Percentiles rank a stretch among this genome's conserved stretches.
These are phyloP conservation scores for Spinus pinus DNA, from an alignment of 2,797 vertebrate genomes.

Conservation along the genomic window DNA sequence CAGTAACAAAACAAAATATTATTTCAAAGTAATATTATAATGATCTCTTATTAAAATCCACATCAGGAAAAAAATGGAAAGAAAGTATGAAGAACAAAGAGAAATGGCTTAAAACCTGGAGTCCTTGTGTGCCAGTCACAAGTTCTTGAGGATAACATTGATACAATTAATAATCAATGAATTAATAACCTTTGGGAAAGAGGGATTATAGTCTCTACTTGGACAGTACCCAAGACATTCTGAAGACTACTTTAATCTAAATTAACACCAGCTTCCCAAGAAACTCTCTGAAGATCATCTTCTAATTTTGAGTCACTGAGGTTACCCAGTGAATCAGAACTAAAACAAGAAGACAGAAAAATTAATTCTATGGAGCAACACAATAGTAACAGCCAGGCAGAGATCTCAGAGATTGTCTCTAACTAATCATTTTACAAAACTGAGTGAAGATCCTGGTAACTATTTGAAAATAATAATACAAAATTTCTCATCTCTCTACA, in stretches of 20 bases:
- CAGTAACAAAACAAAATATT: neutral
- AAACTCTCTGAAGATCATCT: neutral
- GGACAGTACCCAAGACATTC: neutral
- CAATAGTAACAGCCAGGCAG: accelerated
- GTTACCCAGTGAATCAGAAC: neutral
- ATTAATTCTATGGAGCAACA: neutral
- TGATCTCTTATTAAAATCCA: slow-evolving; percentile 9
- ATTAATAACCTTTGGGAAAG: slow-evolving; percentile 45
- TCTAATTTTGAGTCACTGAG: neutral
- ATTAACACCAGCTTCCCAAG: neutral
- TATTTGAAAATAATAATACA: neutral
- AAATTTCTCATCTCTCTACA: neutral
- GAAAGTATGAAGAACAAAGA: neutral
- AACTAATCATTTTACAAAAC: neutral
- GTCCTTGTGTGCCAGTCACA: neutral
- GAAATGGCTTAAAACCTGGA: neutral
- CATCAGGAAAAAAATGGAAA: neutral
- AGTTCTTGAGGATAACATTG: slow-evolving; percentile 10
- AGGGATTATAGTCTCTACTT: neutral
- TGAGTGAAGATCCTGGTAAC: neutral
- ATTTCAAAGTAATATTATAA: slow-evolving; percentile 23
- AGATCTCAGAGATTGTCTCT: neutral
- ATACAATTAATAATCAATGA: slow-evolving; percentile 26
- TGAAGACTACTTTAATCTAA: slow-evolving; percentile 13
- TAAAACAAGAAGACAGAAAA: neutral